Percentiles rank a stretch among this genome's conserved stretches.
These are phyloP conservation scores for Sciurus carolinensis DNA, from an alignment of 2,797 vertebrate species.

Conservation along the genomic window DNA sequence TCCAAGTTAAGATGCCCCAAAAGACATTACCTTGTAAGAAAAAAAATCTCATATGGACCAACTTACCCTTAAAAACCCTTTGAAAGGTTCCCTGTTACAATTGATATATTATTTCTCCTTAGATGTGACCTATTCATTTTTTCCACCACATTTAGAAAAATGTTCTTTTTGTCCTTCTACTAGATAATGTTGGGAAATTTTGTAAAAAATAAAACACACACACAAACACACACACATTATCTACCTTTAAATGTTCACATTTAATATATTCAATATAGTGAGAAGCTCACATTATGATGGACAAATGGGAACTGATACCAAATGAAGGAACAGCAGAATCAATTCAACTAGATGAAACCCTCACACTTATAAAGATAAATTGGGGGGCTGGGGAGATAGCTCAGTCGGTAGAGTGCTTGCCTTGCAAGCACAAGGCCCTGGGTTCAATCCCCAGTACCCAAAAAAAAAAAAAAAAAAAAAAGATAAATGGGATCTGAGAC, in stretches of 20 bases:
- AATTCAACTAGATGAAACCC: not conserved
- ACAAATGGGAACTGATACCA: not conserved
- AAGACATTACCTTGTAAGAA: not conserved
- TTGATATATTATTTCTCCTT: not conserved
- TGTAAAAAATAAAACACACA: not conserved
- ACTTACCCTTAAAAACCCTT: constrained; percentile 15
- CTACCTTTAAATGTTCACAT: constrained; percentile 2
- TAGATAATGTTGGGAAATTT: not conserved
- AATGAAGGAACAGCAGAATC: constrained; percentile 35
- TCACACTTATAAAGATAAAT: not conserved
- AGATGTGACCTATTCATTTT: not conserved
- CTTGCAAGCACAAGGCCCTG: no score
- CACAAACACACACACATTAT: not conserved
- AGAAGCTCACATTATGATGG: constrained; percentile 9
- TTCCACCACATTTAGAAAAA: constrained; percentile 22
- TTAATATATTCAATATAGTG: not conserved
- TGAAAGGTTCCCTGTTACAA: constrained; percentile 5
- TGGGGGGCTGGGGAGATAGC: no score
- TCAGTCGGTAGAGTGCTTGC: no score
- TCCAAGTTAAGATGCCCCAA: not conserved
- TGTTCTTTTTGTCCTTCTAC: not conserved
- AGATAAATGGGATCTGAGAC: not conserved
- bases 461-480: not conserved
- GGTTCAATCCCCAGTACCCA: no score
- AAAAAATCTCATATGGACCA: not conserved